Conservation (phyloP, 2,113 vertebrate species). For the Labrus mixtus region DNA sequence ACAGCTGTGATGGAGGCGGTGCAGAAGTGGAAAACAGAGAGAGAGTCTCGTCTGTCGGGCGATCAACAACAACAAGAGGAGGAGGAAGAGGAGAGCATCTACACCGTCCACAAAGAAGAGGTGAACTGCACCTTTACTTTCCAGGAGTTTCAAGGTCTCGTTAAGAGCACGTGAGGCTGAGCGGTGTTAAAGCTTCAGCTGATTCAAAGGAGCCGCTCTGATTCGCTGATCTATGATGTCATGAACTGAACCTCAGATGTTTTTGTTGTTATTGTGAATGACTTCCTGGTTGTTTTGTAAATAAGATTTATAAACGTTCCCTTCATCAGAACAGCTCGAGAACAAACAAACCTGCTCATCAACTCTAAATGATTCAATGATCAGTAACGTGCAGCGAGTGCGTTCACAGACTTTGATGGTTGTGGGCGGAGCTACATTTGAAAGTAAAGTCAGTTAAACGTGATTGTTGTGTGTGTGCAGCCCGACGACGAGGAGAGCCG, state of each 20-base stretch:
- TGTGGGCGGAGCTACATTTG: too few relatives aligned
- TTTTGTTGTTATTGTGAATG: too few relatives aligned
- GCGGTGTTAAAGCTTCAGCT: too few relatives aligned
- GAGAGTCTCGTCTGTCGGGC: slow-evolving; percentile 83
- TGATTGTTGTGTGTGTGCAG: slow-evolving; percentile 31
- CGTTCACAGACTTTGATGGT: too few relatives aligned
- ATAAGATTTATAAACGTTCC: too few relatives aligned
- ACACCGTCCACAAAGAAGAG: slow-evolving; percentile 88
- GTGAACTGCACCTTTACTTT: slow-evolving; percentile 62
- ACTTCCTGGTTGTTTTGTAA: too few relatives aligned
- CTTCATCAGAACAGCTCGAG: too few relatives aligned
- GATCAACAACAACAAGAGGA: slow-evolving; percentile 84
- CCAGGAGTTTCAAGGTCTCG: background rate
- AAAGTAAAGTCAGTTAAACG: background rate
- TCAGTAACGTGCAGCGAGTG: too few relatives aligned
- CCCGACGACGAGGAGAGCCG: slow-evolving; percentile 86
- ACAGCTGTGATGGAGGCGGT: slow-evolving; percentile 88
- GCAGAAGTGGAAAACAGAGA: slow-evolving; percentile 91
- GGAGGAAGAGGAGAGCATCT: slow-evolving; percentile 93
- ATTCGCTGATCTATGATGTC: background rate
- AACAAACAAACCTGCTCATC: too few relatives aligned
- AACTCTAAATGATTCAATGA: too few relatives aligned
- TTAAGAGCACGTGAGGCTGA: background rate
- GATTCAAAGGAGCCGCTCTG: too few relatives aligned
- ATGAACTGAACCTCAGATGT: background rate